Percentiles rank a stretch among this genome's conserved stretches.
phyloP scores from a whole-genome alignment of 2,113 vertebrate genomes.

The Phrynosoma platyrhinos region DNA sequence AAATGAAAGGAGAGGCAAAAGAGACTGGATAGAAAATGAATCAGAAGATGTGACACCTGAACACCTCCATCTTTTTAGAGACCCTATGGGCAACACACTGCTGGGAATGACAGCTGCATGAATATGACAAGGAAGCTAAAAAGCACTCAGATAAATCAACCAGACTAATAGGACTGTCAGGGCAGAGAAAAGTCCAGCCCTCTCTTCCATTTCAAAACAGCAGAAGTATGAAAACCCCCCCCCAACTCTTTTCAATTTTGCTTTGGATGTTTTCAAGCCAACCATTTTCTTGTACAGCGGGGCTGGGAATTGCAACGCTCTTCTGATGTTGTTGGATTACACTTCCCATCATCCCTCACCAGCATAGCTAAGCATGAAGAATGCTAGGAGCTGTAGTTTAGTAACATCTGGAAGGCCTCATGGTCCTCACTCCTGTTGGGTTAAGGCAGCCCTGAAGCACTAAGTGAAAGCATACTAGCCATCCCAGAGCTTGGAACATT shows the following conservation, averaged over 20 bases:
- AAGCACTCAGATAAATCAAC: background rate
- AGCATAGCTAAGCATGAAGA: too few species aligned
- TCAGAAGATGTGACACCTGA: background rate
- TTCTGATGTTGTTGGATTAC: too few species aligned
- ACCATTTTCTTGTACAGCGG: background rate
- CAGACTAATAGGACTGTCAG: background rate
- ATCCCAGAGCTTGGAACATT: too few species aligned
- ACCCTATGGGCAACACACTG: background rate
- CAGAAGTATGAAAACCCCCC: background rate
- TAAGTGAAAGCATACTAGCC: too few species aligned
- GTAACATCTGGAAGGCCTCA: too few species aligned
- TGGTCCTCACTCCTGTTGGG: too few species aligned
- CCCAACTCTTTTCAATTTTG: background rate
- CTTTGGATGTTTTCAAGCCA: background rate
- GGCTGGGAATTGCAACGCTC: too few species aligned
- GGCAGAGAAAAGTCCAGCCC: background rate
- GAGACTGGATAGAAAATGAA: background rate
- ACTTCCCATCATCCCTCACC: too few species aligned
- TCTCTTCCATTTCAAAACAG: background rate
- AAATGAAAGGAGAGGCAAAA: background rate
- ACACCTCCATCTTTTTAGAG: background rate
- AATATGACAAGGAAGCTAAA: constrained; percentile 10
- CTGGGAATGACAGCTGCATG: background rate
- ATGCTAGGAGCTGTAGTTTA: too few species aligned
- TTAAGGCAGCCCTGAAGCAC: too few species aligned